Percentiles rank a stretch among this genome's conserved stretches.
These are phyloP conservation scores for Mechanitis messenoides DNA, from an alignment of 2,888 invertebrate genomes.

Conservation along the genomic window DNA sequence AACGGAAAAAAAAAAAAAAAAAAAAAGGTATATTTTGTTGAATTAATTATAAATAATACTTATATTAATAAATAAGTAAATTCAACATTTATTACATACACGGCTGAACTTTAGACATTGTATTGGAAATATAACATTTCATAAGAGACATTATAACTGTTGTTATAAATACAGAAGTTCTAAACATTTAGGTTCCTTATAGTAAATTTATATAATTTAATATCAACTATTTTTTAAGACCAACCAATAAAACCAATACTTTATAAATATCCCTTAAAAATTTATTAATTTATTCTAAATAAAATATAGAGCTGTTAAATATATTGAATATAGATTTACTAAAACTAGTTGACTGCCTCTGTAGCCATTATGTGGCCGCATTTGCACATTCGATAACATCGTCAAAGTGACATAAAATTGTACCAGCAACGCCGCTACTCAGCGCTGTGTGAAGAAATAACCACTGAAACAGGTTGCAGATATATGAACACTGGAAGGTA, in stretches of 20 bases:
- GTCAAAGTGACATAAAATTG: conserved; percentile 64
- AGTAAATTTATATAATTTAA: not conserved
- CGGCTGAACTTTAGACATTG: not conserved
- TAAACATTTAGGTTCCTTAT: not conserved
- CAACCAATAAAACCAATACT: too few species aligned
- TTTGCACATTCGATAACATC: conserved; percentile 61
- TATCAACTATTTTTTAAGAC: not conserved
- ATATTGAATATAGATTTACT: not conserved
- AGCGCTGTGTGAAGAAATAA: conserved; percentile 31
- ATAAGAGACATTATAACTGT: not conserved
- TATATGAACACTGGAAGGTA: conserved; percentile 19
- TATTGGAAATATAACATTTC: not conserved
- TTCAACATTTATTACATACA: too few species aligned
- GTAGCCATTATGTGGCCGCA: conserved; percentile 35
- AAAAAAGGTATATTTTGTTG: too few species aligned
- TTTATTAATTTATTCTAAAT: not conserved
- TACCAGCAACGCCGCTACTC: conserved; percentile 34
- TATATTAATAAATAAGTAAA: too few species aligned
- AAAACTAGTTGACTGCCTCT: conserved; percentile 17
- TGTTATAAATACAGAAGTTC: not conserved
- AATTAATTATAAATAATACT: too few species aligned
- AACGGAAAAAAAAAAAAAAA: too few species aligned
- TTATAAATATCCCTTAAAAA: too few species aligned
- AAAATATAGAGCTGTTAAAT: conserved; percentile 11
- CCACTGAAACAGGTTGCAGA: conserved; percentile 8